These are phyloP conservation scores for Pteromalus puparum DNA, from an alignment of 1,140 invertebrate species.

Conservation along the genomic window DNA sequence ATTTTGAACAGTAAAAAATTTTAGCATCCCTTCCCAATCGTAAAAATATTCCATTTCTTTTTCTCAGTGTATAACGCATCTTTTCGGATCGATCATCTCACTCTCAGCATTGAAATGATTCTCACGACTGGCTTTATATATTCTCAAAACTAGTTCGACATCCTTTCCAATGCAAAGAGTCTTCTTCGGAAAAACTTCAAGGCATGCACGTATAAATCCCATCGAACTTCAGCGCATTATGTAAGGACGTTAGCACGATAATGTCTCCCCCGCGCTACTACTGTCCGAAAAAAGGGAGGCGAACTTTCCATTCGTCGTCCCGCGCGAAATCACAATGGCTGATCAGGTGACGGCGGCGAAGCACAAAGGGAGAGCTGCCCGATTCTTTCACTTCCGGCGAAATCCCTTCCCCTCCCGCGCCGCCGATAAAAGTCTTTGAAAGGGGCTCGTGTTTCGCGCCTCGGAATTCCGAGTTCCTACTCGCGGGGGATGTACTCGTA, in stretches of 20 bases:
- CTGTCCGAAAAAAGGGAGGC: background rate
- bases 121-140: background rate
- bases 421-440: constrained; percentile 39
- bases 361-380: background rate
- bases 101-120: background rate
- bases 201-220: background rate
- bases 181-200: background rate
- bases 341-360: background rate
- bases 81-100: background rate
- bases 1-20: too few species aligned
- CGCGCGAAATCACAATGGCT: constrained; percentile 33
- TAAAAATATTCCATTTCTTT: too few species aligned
- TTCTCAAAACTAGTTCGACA: background rate
- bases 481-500: background rate
- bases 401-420: background rate
- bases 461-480: constrained; percentile 20
- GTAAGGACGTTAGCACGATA: background rate
- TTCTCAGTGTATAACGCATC: too few species aligned
- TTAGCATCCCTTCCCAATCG: too few species aligned
- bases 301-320: constrained; percentile 23
- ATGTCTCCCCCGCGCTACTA: background rate
- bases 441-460: constrained; percentile 40
- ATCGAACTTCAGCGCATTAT: background rate
- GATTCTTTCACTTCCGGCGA: constrained; percentile 25
- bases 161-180: background rate